phyloP scores from a whole-genome alignment of 2,797 vertebrate genomes.

The Lycodopsis pacificus region DNA sequence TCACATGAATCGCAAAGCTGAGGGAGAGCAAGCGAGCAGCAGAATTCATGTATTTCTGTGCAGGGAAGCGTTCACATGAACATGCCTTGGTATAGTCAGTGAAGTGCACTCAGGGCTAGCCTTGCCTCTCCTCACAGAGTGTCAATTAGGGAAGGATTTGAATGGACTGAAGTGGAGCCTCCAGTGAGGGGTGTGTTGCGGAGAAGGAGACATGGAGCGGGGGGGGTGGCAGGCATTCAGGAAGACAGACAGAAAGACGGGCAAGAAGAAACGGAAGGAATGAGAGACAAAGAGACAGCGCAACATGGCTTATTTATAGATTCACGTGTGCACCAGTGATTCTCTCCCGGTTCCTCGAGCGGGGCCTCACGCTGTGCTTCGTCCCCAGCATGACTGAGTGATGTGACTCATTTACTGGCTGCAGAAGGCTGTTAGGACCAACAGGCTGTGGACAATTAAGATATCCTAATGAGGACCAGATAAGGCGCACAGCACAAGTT shows the following conservation, averaged over 20 bases:
- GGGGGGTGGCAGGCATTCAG: constrained; percentile 21
- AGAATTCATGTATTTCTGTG: constrained; percentile 60
- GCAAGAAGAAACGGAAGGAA: constrained; percentile 38
- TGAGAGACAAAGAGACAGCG: constrained; percentile 59
- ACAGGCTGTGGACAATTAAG: constrained; percentile 82
- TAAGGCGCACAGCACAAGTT: constrained; percentile 78
- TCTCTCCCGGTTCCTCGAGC: constrained; percentile 57
- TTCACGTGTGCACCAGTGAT: constrained; percentile 65
- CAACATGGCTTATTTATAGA: constrained; percentile 75
- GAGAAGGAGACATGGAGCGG: constrained; percentile 48
- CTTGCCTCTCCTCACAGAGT: constrained; percentile 72
- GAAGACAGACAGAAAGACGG: constrained; percentile 20
- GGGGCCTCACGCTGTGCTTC: constrained; percentile 67
- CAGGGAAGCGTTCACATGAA: constrained; percentile 70
- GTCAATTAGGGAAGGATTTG: constrained; percentile 80
- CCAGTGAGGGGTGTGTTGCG: constrained; percentile 70
- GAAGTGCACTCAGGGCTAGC: constrained; percentile 77
- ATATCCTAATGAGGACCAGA: constrained; percentile 83
- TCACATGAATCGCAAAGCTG: constrained; percentile 39
- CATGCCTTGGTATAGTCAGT: constrained; percentile 69
- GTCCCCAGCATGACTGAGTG: constrained; percentile 78
- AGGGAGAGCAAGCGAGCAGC: constrained; percentile 38
- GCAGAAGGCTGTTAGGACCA: constrained; percentile 70
- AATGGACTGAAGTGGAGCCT: constrained; percentile 76
- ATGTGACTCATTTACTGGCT: constrained; percentile 78